A percentile compares a stretch with the other conserved stretches of the same genome.
These are phyloP conservation scores for Harmothoe impar DNA, from an alignment of 2,888 invertebrate genomes.

Conservation along the genomic window DNA sequence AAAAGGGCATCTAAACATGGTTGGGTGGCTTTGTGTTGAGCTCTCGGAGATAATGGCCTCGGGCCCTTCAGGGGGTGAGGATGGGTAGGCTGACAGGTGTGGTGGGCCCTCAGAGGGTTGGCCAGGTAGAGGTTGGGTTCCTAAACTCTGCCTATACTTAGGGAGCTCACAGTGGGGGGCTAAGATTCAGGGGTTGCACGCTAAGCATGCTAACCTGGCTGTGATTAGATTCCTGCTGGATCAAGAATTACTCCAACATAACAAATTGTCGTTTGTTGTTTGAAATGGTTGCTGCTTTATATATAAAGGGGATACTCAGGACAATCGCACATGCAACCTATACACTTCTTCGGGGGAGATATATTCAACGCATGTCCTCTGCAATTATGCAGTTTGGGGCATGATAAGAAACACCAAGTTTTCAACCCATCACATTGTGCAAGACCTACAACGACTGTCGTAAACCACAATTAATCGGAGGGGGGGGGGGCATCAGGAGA, in stretches of 20 bases:
- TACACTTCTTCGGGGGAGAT: no score
- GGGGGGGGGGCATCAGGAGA: no score
- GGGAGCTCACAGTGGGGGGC: neutral
- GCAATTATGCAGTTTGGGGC: no score
- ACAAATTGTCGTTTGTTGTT: neutral
- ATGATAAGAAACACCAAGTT: no score
- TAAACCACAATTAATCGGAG: no score
- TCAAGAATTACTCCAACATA: neutral
- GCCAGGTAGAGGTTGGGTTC: neutral
- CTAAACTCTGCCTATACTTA: neutral
- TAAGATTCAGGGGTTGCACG: neutral
- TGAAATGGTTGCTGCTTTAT: no score
- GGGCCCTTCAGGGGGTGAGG: conserved; percentile 48
- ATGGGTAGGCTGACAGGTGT: conserved; percentile 30
- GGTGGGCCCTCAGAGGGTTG: neutral
- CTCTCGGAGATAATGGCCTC: conserved; percentile 31
- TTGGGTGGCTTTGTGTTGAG: conserved; percentile 45
- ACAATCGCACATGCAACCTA: no score
- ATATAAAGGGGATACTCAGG: no score
- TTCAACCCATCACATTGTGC: no score
- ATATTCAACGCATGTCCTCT: no score
- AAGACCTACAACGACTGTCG: no score
- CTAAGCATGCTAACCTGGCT: neutral
- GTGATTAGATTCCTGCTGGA: neutral
- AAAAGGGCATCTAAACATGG: conserved; percentile 58